Evolutionary conservation across 2,888 invertebrate species (phyloP), one percentile per base, ranked within the genome.

Genomic region (Scrobipalpa atriplicella): DNA sequence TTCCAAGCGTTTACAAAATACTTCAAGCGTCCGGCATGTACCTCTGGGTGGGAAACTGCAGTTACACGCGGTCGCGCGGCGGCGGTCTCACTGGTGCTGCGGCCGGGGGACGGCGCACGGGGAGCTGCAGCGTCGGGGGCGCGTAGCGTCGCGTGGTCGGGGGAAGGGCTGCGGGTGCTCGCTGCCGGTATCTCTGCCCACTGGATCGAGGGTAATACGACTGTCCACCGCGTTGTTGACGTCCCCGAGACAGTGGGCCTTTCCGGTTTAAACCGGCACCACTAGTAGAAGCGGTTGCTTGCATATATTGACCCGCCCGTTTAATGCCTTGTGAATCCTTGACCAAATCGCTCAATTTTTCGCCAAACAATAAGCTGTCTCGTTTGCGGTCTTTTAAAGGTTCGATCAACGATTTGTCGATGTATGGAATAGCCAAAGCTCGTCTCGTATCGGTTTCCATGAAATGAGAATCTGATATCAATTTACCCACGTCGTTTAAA

Each of bases 301-400:
- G 67, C 16, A 66, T 66, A 3, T 66, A 9, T 10, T 69, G 58
- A 9, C 65, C 47, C 0, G 69, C 66, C 52, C 52, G 62, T 13
- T 66, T 69, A 10, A 69, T 66, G 8, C 69, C 66, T 62, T 65
- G 38, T 0, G 66, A 66, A 41, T 41, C 38, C 19, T 69, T 69
- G 0, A 69, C 66, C 11, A 69, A 41, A 11, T 69, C 67, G 0
- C 65, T 52, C 3, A 67, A 36, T 6, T 69, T 67, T 5, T 69
- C 69, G 1, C 69, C 66, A 19, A 69, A 69, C 11, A 69, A 13
- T 9, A 62, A 67, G n/a, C 6, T n/a, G 21, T 69, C 64, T 38
- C 66, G 61, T 62, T 67, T 69, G n/a, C 67, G 36, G 19, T 69
- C 64, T 19, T 67, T 69, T 36, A 67, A 66, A 1, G 66, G 51